Evolutionary conservation across 2,797 vertebrate genomes (phyloP), one percentile per base, ranked within the genome.

Genomic region (Psittacula derbiana): DNA sequence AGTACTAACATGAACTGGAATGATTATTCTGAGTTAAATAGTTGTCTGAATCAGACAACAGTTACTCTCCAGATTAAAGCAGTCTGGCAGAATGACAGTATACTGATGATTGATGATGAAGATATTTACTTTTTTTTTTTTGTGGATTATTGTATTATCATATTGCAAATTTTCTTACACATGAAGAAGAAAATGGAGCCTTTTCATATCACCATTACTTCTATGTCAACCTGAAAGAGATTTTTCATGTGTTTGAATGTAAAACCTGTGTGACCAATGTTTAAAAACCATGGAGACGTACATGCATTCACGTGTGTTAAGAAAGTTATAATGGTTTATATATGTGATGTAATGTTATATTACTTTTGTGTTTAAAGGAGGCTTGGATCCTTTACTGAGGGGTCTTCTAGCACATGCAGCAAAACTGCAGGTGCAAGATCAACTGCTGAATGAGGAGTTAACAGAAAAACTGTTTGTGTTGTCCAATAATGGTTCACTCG

Each of bases 371-470:
- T 88, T 93, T 86, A 36, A 93, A 99, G 99, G 99, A 53, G 99
- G 99, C 19, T 91, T 99, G 94, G 99, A 99, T 95, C 99, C 99
- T 7, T 83, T 99, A 46, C 53, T 99, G 61, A 98, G 99, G 94
- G 99, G 99, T 83, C 88, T 98, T 44, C 96, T 99, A 71, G 98
- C 98, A 72, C 97, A 94, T 43, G 91, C 98, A 41, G 99, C 99
- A 76, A 97, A 98, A 88, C 82, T 98, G 21, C 96, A 97, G 72
- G 97, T 94, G 16, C 95, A 97, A 66, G 97, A 98, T 90, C 98
- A 97, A 89, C 96, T 99, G 80, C 58, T 99, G 97, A 97, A 97
- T 31, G 98, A 99, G 50, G 99, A 99, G 83, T 80, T 99, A 95
- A 99, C 98, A 0, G 98, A 99, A 86, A 98, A 96, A 71, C 98